Base-by-base conservation (phyloP, 2,888 invertebrate genomes). In the Leptogaster cylindrica region DNA sequence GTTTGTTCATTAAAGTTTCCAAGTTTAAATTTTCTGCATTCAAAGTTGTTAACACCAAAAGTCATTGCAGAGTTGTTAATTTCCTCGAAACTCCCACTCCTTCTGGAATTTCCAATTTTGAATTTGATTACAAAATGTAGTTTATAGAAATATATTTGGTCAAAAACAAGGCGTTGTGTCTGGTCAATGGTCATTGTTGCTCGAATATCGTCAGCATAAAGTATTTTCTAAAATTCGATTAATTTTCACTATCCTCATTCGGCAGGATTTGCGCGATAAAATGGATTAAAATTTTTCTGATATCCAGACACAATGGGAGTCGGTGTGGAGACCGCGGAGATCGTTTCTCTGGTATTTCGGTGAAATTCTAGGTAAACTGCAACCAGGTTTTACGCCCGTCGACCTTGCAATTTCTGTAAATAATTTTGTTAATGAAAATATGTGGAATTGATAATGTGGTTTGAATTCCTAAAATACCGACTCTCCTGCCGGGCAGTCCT, bases 391-490 rank as follows among this genome's bases (percentile, higher is more conserved):
- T 12, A 12, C n/a, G n/a, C 33, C 48, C 18, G 4, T 31, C 16
- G 52, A 52, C 52, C 33, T 52, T 18, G 18, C 31, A 27, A 18
- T 44, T 52, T 52, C 52, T 52, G 31, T 33, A 33, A 31, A 52
- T 52, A 52, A 52, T 52, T 52, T 52, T 33, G 31, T 52, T 52
- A 52, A 52, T 52, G 52, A 52, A 52, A 52, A 52, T 33, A 52
- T 52, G 52, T 52, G 52, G 52, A 52, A 52, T 52, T 52, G 52
- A 52, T 52, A 52, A 52, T 52, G 52, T 33, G 52, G 52, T 33
- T n/a, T 31, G 52, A 16, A 31, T 31, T 52, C 31, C 52, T 20
- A 33, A 50, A 48, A 27, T 50, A 25, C 23, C 31, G 28, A 28
- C 20, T 31, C n/a, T 31, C 3, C 10, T 14, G 33, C 18, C 52